These are phyloP conservation scores for Pristiophorus japonicus DNA, from an alignment of 2,113 vertebrate species.

Conservation along the genomic window DNA sequence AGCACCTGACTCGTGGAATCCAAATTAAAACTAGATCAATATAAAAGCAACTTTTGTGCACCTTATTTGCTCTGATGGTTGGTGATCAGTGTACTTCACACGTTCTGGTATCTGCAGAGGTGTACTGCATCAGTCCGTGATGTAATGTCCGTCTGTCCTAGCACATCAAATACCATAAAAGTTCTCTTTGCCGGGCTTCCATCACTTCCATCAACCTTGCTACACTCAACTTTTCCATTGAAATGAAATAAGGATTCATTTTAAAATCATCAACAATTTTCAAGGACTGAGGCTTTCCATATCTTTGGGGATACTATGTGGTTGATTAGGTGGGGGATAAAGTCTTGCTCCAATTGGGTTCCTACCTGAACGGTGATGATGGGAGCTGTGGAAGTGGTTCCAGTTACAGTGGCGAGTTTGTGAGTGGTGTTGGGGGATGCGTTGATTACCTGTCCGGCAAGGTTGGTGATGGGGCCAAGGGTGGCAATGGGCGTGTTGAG, in stretches of 20 bases:
- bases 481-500: slow-evolving; percentile 66
- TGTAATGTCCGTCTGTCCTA: too few species aligned
- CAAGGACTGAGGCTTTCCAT: too few species aligned
- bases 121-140: neutral
- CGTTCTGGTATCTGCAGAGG: neutral
- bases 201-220: neutral
- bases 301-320: too few species aligned
- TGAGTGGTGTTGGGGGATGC: slow-evolving; percentile 21
- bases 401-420: slow-evolving; percentile 22
- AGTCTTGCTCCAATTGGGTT: neutral
- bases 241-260: neutral
- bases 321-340: neutral
- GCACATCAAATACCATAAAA: neutral
- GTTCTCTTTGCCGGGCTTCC: neutral
- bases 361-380: slow-evolving; percentile 33
- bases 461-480: slow-evolving; percentile 60
- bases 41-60: neutral
- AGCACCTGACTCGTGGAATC: neutral
- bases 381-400: slow-evolving; percentile 15
- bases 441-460: slow-evolving; percentile 24
- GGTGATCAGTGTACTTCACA: neutral
- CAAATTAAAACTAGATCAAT: neutral
- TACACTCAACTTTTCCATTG: neutral
- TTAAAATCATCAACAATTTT: neutral
- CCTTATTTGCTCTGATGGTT: neutral